These are phyloP conservation scores for Gobius niger DNA, from an alignment of 2,113 vertebrate species.

Conservation along the genomic window DNA sequence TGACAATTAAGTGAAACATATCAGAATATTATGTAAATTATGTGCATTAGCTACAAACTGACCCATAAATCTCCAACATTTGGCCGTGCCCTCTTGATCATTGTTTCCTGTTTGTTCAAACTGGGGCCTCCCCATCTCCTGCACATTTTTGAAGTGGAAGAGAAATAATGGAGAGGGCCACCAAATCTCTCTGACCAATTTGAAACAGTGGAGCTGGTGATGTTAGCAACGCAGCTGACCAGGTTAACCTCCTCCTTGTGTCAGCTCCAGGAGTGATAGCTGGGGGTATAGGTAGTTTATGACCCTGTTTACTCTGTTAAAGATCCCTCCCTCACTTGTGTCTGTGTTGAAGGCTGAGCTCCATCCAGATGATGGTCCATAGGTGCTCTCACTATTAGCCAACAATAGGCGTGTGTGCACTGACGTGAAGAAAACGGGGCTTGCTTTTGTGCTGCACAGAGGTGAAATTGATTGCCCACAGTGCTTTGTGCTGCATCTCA, in stretches of 20 bases:
- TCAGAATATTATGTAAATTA: conserved; percentile 81
- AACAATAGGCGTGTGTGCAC: conserved; percentile 47
- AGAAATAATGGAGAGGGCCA: conserved; percentile 32
- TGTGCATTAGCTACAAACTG: conserved; percentile 77
- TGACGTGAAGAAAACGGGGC: conserved; percentile 38
- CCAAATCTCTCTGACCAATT: conserved; percentile 60
- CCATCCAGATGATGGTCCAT: conserved; percentile 38
- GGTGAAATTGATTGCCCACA: conserved; percentile 40
- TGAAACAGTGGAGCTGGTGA: conserved; percentile 23
- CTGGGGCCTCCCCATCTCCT: conserved; percentile 20
- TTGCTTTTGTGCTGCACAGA: conserved; percentile 35
- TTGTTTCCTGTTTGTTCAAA: no score
- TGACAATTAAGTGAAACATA: conserved; percentile 69
- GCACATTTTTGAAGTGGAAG: conserved; percentile 6
- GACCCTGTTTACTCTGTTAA: conserved; percentile 58
- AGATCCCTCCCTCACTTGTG: conserved; percentile 38
- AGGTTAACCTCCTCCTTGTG: conserved; percentile 54
- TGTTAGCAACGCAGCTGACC: conserved; percentile 44
- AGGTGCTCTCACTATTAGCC: conserved; percentile 43
- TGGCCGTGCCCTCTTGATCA: no score
- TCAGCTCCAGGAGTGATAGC: conserved; percentile 64
- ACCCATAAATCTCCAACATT: conserved; percentile 85
- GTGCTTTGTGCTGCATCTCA: conserved; percentile 18
- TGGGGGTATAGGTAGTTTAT: conserved; percentile 59
- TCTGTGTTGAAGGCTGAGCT: conserved; percentile 27